Conservation (phyloP, 30 jellyfish, hydroid and myxozoan genomes). For the Chrysaora quinquecirrha region DNA sequence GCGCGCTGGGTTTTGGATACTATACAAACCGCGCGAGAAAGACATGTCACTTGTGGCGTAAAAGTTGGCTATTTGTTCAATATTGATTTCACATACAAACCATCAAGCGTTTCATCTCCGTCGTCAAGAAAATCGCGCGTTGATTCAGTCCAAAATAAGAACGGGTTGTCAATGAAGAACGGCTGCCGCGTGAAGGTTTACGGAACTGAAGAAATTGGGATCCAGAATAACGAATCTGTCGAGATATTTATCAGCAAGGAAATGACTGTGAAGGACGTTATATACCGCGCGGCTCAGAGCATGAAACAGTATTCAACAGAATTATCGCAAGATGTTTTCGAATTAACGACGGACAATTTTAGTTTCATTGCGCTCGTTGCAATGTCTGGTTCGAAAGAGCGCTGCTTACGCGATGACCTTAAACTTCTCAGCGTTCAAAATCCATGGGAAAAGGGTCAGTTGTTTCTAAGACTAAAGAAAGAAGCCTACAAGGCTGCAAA, state of each 20-base stretch:
- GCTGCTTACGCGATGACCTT: conserved; percentile 86
- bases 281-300: conserved; percentile 69
- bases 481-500: conserved; percentile 85
- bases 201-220: conserved; percentile 95
- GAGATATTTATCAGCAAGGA: conserved; percentile 69
- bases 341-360: conserved; percentile 57
- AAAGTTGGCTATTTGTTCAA: conserved; percentile 60
- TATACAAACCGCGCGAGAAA: conserved; percentile 82
- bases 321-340: conserved; percentile 44
- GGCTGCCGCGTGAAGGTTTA: conserved; percentile 61
- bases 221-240: conserved; percentile 51
- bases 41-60: conserved; percentile 74
- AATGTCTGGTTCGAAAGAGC: conserved; percentile 89
- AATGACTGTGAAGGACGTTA: conserved; percentile 77
- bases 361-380: conserved; percentile 77
- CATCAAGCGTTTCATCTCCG: conserved; percentile 24
- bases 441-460: conserved; percentile 88
- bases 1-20: conserved; percentile 98
- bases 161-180: conserved; percentile 29
- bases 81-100: conserved; percentile 46
- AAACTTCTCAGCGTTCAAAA: conserved; percentile 67
- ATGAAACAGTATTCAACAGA: conserved; percentile 45
- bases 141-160: not conserved
- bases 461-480: conserved; percentile 81
- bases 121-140: conserved; percentile 13